A percentile compares a stretch with the other conserved stretches of the same genome.
Conservation (phyloP, 2,888 invertebrate genomes). For the Heteromyza rotundicornis region DNA sequence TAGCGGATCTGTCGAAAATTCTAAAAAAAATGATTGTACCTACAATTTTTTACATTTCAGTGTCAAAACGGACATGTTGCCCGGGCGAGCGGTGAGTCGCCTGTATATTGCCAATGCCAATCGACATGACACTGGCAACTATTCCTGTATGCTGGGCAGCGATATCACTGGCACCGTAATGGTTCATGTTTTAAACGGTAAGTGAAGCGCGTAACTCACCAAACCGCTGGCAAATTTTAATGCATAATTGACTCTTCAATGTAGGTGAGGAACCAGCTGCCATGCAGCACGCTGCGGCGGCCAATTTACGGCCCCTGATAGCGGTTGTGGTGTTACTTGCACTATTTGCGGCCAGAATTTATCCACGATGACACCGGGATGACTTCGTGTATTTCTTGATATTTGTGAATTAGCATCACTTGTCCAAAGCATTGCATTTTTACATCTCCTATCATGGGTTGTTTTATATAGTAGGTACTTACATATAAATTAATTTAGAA, state of each 20-base stretch:
- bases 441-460: background rate
- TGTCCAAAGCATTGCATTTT: background rate
- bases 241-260: background rate
- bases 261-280: slow-evolving; percentile 62
- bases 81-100: slow-evolving; percentile 75
- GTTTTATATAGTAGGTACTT: slow-evolving; percentile 9
- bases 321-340: slow-evolving; percentile 56
- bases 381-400: background rate
- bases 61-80: slow-evolving; percentile 79
- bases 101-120: slow-evolving; percentile 82
- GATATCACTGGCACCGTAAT: slow-evolving; percentile 74
- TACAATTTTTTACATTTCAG: too few species aligned
- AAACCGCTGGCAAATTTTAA: too few species aligned
- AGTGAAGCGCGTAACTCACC: too few species aligned
- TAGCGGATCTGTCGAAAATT: too few species aligned
- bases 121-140: slow-evolving; percentile 79
- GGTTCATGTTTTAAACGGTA: slow-evolving; percentile 81
- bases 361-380: slow-evolving; percentile 48
- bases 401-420: background rate
- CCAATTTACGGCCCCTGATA: slow-evolving; percentile 42
- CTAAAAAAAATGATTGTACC: too few species aligned
- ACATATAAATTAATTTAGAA: too few species aligned
- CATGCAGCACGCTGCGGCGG: slow-evolving; percentile 60
- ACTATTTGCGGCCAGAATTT: slow-evolving; percentile 41
- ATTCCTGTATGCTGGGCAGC: slow-evolving; percentile 76